Evolutionary conservation across 2,113 vertebrate species (phyloP), one percentile per base, ranked within the genome.

Genomic region (Halcyon malimbica): DNA sequence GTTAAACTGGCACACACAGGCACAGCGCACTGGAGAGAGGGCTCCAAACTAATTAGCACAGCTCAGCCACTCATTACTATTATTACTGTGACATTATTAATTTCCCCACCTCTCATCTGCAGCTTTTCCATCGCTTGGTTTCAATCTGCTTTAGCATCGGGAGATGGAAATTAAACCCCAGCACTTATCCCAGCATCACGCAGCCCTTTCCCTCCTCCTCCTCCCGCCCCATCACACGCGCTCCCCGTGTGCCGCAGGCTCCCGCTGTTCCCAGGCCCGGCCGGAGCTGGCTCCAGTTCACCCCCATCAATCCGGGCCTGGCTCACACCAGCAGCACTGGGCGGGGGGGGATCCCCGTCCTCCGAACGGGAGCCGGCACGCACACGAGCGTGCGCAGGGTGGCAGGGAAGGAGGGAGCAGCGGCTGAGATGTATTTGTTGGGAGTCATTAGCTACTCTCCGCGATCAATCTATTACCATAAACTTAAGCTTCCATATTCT

Each of bases 401-500:
- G 65, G 84, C 93, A 71, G 79, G 46, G 84, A 76, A 16, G 5
- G 54, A 5, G 75, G 95, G 88, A 91, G 68, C 41, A 20, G 84
- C 76, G 7, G 70, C 91, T 91, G 96, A 94, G 95, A 90, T 77
- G 20, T 87, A 33, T 97, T 97, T 96, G 92, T 78, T 89, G 96
- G 97, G 93, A 97, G 97, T 97, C 96, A 96, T 96, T 97, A 97
- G 97, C 96, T 96, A 63, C 97, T 97, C 97, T 94, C 97, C 80
- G 94, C 93, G 10, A 95, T 96, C 97, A 96, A 97, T 97, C 97
- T 56, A 97, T 98, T 97, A 97, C 97, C 97, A 97, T 98, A 97
- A 97, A 97, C 96, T 97, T 97, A 97, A 97, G 96, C 97, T 97
- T 98, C 97, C 95, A 95, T 71, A 77, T 97, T 97, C 98, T 96